Percentiles rank a stretch among this genome's conserved stretches.
phyloP scores from a whole-genome alignment of 2,797 vertebrate genomes.

The Mallotus villosus region DNA sequence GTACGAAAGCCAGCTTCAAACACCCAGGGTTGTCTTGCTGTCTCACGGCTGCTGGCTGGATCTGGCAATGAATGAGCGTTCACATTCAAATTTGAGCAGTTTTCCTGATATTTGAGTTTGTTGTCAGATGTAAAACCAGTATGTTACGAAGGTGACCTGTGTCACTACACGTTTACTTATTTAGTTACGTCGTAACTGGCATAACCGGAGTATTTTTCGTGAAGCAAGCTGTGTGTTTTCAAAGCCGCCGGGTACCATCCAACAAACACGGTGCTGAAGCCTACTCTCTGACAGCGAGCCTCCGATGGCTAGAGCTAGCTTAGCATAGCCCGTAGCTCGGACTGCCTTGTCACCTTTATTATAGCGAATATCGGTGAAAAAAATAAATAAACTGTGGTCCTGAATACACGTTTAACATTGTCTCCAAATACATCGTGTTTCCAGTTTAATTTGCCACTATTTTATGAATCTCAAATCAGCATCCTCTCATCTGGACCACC shows the following conservation, averaged over 20 bases:
- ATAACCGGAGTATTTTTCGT: not conserved
- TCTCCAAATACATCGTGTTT: not conserved
- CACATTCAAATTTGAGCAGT: no score
- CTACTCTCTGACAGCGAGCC: not conserved
- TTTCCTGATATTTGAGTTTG: no score
- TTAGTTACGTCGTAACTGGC: not conserved
- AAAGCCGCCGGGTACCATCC: not conserved
- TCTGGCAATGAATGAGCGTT: not conserved
- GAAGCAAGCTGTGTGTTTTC: not conserved
- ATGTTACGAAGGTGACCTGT: not conserved
- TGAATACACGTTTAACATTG: no score
- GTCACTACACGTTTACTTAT: not conserved
- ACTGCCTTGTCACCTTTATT: not conserved
- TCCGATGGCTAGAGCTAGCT: not conserved
- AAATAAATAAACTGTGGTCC: no score
- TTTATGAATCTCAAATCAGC: not conserved
- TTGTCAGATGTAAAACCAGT: no score
- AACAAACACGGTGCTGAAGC: slow-evolving; percentile 13
- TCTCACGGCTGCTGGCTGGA: not conserved
- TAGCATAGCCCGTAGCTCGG: not conserved
- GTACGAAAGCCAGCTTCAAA: slow-evolving; percentile 53
- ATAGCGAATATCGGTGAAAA: not conserved
- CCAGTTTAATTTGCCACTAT: not conserved
- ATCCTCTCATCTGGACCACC: slow-evolving; percentile 13
- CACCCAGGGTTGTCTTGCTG: slow-evolving; percentile 51